A percentile compares a stretch with the other conserved stretches of the same genome.
These are phyloP conservation scores for Mustela nigripes DNA, from an alignment of 2,113 vertebrate genomes.

Conservation along the genomic window DNA sequence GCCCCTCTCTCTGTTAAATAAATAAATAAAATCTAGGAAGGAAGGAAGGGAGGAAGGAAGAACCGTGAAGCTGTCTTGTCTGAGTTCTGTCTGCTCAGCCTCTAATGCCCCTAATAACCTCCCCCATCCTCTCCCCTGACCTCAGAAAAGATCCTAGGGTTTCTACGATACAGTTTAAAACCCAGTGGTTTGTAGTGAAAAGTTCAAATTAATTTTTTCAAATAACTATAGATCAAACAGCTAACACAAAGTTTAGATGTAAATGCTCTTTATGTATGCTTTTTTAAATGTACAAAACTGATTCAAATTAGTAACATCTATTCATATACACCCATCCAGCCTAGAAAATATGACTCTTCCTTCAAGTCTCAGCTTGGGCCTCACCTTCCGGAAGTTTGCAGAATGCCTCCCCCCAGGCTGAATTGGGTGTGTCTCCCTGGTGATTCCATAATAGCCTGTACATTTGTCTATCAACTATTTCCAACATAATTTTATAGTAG, in stretches of 20 bases:
- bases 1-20: too few species aligned
- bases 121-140: rapidly evolving
- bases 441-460: not conserved
- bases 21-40: too few species aligned
- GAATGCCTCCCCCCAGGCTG: conserved; percentile 2
- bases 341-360: not conserved
- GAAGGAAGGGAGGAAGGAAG: too few species aligned
- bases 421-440: not conserved
- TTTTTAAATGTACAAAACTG: not conserved
- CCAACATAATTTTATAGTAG: not conserved
- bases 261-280: not conserved
- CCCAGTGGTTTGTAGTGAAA: not conserved
- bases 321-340: not conserved
- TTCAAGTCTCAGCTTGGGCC: conserved; percentile 7
- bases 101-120: not conserved
- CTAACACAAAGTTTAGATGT: not conserved
- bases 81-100: not conserved
- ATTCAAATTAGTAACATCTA: not conserved
- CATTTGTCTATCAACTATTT: not conserved
- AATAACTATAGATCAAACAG: not conserved
- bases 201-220: not conserved
- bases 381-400: not conserved
- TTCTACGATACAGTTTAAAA: conserved; percentile 30
- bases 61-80: not conserved
- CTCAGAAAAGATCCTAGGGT: not conserved